Evolutionary conservation across 2,888 invertebrate species (phyloP).

Genomic region (Hipparchia sbordonii): DNA sequence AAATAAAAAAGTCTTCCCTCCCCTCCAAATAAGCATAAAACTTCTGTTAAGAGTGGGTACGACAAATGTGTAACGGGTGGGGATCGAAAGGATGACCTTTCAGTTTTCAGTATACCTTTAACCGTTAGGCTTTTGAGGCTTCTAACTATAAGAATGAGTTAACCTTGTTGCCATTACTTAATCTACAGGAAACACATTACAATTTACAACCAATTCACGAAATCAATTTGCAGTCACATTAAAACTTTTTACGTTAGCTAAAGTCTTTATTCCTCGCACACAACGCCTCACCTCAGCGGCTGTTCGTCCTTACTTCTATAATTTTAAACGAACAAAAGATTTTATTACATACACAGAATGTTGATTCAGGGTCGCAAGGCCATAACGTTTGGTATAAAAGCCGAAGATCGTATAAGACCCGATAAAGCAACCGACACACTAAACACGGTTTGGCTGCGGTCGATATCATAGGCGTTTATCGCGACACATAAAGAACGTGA

Average conservation of each 20-base stretch:
- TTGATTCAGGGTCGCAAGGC: slow-evolving; percentile 35
- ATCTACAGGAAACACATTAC: background rate
- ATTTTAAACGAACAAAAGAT: slow-evolving; percentile 21
- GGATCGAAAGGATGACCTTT: too few species aligned
- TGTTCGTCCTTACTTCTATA: slow-evolving; percentile 5
- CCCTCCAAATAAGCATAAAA: too few species aligned
- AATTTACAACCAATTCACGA: background rate
- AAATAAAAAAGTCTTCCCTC: too few species aligned
- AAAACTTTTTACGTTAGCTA: slow-evolving; percentile 6
- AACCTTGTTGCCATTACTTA: background rate
- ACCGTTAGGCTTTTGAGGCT: too few species aligned
- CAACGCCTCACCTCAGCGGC: background rate
- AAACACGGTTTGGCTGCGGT: too few species aligned
- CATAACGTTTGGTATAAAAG: slow-evolving; percentile 35
- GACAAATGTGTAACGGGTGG: too few species aligned
- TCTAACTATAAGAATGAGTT: too few species aligned
- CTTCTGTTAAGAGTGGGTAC: too few species aligned
- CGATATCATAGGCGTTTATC: too few species aligned
- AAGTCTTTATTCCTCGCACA: slow-evolving; percentile 12
- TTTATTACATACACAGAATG: slow-evolving; percentile 36
- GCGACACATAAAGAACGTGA: too few species aligned
- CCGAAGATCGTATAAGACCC: slow-evolving; percentile 5
- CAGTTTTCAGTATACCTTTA: too few species aligned
- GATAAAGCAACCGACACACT: background rate
- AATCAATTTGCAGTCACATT: background rate